Evolutionary conservation across 2,113 vertebrate genomes (phyloP).

Genomic region (Campylomormyrus numenius): DNA sequence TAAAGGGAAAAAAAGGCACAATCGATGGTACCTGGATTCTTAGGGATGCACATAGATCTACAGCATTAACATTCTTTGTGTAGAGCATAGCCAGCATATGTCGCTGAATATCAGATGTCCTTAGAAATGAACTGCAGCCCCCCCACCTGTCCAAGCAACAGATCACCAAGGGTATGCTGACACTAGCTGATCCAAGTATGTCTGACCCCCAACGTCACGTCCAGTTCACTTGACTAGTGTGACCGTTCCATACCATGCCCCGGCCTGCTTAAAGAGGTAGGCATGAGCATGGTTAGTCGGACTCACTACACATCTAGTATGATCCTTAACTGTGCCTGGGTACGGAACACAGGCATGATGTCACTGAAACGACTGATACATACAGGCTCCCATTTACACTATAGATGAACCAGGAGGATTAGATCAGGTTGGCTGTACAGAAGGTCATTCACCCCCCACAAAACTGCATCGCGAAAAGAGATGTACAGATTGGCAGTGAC

Average conservation of each 20-base stretch:
- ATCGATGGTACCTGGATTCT: background rate
- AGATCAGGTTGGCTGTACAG: background rate
- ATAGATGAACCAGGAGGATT: too few species aligned
- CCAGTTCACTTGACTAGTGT: background rate
- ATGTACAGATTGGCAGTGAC: background rate
- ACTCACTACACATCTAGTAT: background rate
- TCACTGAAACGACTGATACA: too few species aligned
- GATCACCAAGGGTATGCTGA: background rate
- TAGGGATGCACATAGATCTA: background rate
- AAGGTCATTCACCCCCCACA: background rate
- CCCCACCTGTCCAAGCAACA: background rate
- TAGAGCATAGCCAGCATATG: background rate
- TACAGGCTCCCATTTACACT: too few species aligned
- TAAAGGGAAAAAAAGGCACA: constrained; percentile 22
- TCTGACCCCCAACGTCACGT: background rate
- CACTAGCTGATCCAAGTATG: background rate
- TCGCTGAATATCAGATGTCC: background rate
- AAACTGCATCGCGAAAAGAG: background rate
- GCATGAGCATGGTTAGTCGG: background rate
- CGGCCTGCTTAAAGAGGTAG: too few species aligned
- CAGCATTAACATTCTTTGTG: background rate
- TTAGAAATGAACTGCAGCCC: background rate
- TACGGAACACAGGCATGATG: too few species aligned
- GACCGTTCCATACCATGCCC: background rate
- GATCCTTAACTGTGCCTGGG: background rate